Conservation (phyloP, 2,113 vertebrate species). For the Lycaon pictus region DNA sequence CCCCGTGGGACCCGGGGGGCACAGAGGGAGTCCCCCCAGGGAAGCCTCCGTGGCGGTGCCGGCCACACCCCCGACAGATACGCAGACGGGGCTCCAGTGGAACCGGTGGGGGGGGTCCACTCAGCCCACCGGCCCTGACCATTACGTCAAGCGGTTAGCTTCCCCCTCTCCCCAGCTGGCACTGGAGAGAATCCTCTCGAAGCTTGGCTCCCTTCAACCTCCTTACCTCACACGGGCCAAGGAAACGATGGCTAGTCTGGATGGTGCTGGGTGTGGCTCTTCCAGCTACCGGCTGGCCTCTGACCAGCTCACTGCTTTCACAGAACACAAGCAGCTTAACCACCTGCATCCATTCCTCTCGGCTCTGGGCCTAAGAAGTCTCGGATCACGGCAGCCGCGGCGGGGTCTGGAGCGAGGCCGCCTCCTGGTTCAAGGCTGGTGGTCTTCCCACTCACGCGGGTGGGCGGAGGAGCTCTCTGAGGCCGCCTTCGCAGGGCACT, state of each 20-base stretch:
- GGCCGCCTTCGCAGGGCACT: background rate
- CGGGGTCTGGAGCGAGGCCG: too few species aligned
- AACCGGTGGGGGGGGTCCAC: too few species aligned
- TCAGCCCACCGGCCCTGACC: accelerated
- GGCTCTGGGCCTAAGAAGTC: background rate
- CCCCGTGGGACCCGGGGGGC: accelerated
- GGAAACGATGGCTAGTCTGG: background rate
- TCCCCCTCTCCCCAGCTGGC: accelerated
- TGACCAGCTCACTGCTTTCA: background rate
- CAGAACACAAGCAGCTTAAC: too few species aligned
- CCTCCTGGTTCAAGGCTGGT: too few species aligned
- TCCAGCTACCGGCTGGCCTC: background rate
- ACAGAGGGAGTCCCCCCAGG: background rate
- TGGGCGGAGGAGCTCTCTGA: background rate
- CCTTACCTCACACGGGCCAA: accelerated
- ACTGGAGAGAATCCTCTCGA: too few species aligned
- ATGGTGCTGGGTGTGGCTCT: accelerated
- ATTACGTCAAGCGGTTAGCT: accelerated
- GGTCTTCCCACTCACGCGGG: background rate
- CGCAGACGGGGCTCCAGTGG: accelerated
- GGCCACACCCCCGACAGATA: accelerated
- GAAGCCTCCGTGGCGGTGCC: background rate
- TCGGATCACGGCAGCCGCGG: too few species aligned
- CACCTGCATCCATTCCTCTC: background rate
- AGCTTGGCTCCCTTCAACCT: background rate